Percentiles rank a stretch among this genome's conserved stretches.
These are phyloP conservation scores for Argyresthia goedartella DNA, from an alignment of 2,888 invertebrate genomes.

Conservation along the genomic window DNA sequence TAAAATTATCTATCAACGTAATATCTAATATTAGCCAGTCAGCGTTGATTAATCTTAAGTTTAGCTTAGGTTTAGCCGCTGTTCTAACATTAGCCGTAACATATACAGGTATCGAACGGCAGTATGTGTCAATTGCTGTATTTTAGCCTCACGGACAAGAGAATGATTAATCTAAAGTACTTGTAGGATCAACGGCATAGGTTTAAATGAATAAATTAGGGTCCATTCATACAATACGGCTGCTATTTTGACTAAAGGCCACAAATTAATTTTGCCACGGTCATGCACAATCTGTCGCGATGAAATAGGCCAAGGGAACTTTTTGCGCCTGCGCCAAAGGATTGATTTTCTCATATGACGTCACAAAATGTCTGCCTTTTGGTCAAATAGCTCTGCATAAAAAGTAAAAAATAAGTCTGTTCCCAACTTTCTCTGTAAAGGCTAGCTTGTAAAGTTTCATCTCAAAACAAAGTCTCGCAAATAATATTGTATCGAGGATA, in stretches of 20 bases:
- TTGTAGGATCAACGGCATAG: too few relatives aligned
- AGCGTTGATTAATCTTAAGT: too few relatives aligned
- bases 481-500: background rate
- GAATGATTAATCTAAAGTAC: too few relatives aligned
- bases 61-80: too few relatives aligned
- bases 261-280: conserved; percentile 37
- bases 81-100: too few relatives aligned
- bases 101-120: too few relatives aligned
- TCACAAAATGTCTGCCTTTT: conserved; percentile 52
- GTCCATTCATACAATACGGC: conserved; percentile 53
- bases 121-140: too few relatives aligned
- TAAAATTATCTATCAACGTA: too few relatives aligned
- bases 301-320: conserved; percentile 49
- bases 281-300: conserved; percentile 23
- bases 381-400: conserved; percentile 41
- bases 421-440: background rate
- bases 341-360: conserved; percentile 61
- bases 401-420: conserved; percentile 32
- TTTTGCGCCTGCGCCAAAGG: conserved; percentile 46
- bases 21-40: too few relatives aligned
- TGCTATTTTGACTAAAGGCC: conserved; percentile 33
- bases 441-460: background rate
- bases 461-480: background rate
- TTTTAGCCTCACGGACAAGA: too few relatives aligned
- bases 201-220: background rate